Evolutionary conservation across 2,888 invertebrate genomes (phyloP).

Genomic region (Macrosiphum euphorbiae): DNA sequence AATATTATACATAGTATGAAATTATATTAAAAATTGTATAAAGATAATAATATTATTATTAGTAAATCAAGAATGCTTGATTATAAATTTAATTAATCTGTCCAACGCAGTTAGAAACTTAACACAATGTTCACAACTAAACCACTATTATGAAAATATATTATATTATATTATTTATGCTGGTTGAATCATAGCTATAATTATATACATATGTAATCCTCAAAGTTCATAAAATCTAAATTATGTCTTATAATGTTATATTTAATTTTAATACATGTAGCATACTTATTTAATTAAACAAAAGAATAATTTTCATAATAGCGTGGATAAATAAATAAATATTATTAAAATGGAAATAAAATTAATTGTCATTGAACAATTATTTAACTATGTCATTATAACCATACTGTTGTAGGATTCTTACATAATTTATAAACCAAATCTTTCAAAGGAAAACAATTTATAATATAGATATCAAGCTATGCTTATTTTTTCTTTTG

Average conservation of each 20-base stretch:
- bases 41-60: not conserved
- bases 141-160: not conserved
- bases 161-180: not conserved
- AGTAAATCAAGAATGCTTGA: not conserved
- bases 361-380: not conserved
- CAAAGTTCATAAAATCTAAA: not conserved
- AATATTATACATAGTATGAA: not conserved
- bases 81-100: slow-evolving; percentile 29
- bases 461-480: not conserved
- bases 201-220: not conserved
- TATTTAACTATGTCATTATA: not conserved
- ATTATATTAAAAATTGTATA: not conserved
- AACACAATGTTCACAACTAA: not conserved
- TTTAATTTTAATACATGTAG: not conserved
- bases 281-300: not conserved
- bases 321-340: not conserved
- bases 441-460: not conserved
- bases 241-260: not conserved
- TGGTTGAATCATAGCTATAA: not conserved
- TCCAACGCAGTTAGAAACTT: not conserved
- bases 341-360: not conserved
- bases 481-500: not conserved
- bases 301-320: not conserved
- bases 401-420: not conserved
- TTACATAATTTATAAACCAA: not conserved